phyloP scores from a whole-genome alignment of 1,140 invertebrate species.

The Ceratina australensis region DNA sequence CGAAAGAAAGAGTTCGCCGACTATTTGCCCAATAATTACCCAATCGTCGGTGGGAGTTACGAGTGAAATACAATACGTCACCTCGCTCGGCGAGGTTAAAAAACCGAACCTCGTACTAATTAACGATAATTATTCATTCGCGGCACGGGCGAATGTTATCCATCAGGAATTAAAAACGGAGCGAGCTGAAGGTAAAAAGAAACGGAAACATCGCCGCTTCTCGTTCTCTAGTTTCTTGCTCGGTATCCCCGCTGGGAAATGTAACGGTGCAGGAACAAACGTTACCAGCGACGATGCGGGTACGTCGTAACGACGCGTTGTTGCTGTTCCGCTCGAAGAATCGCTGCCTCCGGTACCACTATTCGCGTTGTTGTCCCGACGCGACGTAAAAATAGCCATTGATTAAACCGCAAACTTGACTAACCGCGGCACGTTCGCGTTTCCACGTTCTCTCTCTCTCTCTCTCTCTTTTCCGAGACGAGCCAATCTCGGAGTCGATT shows the following conservation, averaged over 20 bases:
- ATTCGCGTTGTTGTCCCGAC: background rate
- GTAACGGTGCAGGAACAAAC: background rate
- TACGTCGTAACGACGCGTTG: background rate
- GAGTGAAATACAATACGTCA: too few species aligned
- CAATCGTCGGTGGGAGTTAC: too few species aligned
- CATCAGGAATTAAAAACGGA: background rate
- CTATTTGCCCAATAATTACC: too few species aligned
- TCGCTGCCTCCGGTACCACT: background rate
- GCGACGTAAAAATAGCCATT: background rate
- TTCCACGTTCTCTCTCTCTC: too few species aligned
- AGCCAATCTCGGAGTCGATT: background rate
- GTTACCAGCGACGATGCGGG: too few species aligned
- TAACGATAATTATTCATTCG: background rate
- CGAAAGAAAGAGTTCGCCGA: too few species aligned
- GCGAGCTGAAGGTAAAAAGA: background rate
- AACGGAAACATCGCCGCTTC: background rate
- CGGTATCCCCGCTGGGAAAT: constrained; percentile 17
- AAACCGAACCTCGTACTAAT: too few species aligned
- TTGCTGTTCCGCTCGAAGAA: background rate
- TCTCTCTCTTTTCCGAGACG: background rate
- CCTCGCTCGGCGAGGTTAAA: too few species aligned
- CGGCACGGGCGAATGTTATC: background rate
- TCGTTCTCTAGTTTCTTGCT: background rate
- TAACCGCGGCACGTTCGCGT: background rate
- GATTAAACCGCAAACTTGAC: background rate